A percentile compares a stretch with the other conserved stretches of the same genome.
phyloP scores from a whole-genome alignment of 2,888 invertebrate species.

The Spicauda simplicius region DNA sequence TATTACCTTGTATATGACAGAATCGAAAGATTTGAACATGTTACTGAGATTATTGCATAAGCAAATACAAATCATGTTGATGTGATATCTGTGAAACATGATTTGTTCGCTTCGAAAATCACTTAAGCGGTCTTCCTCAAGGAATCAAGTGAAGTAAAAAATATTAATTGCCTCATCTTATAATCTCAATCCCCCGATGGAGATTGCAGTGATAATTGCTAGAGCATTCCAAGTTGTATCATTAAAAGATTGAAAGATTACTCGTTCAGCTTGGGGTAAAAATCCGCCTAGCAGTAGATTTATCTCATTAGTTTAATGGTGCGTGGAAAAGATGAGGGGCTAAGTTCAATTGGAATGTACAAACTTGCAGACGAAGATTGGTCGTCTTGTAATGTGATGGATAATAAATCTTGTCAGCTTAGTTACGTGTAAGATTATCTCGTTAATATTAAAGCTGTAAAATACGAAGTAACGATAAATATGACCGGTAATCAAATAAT shows the following conservation, averaged over 20 bases:
- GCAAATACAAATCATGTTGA: no score
- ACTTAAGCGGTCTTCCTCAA: not conserved
- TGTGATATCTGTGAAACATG: no score
- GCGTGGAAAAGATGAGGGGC: slow-evolving; percentile 61
- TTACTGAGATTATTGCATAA: no score
- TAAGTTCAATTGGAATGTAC: slow-evolving; percentile 32
- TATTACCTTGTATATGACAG: no score
- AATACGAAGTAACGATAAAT: no score
- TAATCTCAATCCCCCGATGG: slow-evolving; percentile 7
- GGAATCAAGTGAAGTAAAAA: slow-evolving; percentile 11
- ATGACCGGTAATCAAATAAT: no score
- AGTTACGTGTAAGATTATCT: slow-evolving; percentile 1
- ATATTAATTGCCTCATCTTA: slow-evolving; percentile 16
- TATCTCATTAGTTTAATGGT: slow-evolving; percentile 83
- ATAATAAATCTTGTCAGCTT: slow-evolving; percentile 6
- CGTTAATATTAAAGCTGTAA: not conserved
- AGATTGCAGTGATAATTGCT: slow-evolving; percentile 59
- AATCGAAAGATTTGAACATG: no score
- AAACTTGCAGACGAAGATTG: slow-evolving; percentile 20
- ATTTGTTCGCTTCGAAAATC: no score
- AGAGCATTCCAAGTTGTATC: slow-evolving; percentile 67
- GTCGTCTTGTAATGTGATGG: slow-evolving; percentile 14
- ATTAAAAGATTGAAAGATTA: slow-evolving; percentile 83
- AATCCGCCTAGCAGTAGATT: slow-evolving; percentile 69
- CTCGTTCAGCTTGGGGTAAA: slow-evolving; percentile 69